Evolutionary conservation across 1,140 invertebrate species (phyloP), one percentile per base, ranked within the genome.

Genomic region (Drosophila bipectinata): DNA sequence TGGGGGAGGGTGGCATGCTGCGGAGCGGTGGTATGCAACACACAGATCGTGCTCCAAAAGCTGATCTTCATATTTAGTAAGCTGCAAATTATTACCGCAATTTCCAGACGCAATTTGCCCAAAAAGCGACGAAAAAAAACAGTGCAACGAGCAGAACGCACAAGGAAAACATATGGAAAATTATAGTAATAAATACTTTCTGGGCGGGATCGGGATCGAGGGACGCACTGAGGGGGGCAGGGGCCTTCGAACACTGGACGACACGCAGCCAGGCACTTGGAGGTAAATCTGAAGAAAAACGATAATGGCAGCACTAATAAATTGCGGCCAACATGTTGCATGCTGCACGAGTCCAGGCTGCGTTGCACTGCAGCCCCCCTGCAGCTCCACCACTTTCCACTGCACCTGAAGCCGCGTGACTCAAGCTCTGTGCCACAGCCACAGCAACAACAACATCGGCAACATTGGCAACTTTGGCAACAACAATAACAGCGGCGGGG

Each of bases 291-390:
- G 84, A 88, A 88, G 83, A 88, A 88, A 89, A 88, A 89, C 83
- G 83, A 88, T 88, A 88, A 88, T 88, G 83, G 83, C 83, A 88
- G 83, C 83, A 88, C 83, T 88, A 88, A 88, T 88, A 88, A 88
- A 88, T 88, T 88, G 83, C 83, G 81, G 79, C 79, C 79, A 88
- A 88, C 83, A 87, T 87, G 83, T 83, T 87, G 83, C 83, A 87
- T 87, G 83, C 68, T 88, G 83, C 83, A 87, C 79, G 83, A 77
- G 76, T 56, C 51, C 34, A 45, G 47, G 62, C 47, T 26, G 45
- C 26, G 21, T 5, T 26, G 61, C 21, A 24, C 18, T 18, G 18
- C n/a, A 26, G 45, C 52, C 53, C 53, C 41, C 41, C 61, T 34
- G 12, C 30, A 26, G 3, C 15, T 68, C 41, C 37, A 39, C 34